Evolutionary conservation across 2,888 invertebrate species (phyloP).

Genomic region (Lycocerus yunnanus): DNA sequence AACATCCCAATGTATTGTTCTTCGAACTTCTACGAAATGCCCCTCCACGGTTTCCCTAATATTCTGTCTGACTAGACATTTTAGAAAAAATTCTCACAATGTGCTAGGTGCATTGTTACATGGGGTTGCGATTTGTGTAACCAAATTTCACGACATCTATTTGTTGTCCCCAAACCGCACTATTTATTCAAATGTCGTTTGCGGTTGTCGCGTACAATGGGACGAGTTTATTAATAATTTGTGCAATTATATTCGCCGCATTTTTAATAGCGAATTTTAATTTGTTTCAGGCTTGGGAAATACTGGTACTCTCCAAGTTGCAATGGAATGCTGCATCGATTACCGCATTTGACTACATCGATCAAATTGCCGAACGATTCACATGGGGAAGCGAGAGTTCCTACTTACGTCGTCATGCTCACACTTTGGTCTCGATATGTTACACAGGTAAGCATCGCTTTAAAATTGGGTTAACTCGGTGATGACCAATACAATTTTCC

Average conservation of each 20-base stretch:
- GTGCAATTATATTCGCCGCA: background rate
- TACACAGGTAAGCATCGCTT: constrained; percentile 69
- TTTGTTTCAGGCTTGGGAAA: constrained; percentile 75
- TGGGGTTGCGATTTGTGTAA: constrained; percentile 26
- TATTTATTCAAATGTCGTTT: constrained; percentile 15
- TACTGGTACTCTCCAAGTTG: constrained; percentile 73
- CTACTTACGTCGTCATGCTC: constrained; percentile 72
- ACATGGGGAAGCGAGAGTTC: constrained; percentile 65
- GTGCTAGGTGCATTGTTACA: constrained; percentile 14
- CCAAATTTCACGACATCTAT: constrained; percentile 19
- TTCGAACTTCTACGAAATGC: constrained; percentile 19
- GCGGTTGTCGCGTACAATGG: constrained; percentile 16
- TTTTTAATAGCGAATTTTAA: constrained; percentile 24
- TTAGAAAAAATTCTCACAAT: constrained; percentile 29
- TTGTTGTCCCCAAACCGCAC: constrained; percentile 31
- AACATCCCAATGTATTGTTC: constrained; percentile 22
- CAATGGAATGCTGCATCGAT: constrained; percentile 81
- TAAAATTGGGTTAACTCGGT: background rate
- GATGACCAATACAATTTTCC: constrained; percentile 17
- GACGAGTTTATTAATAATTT: background rate
- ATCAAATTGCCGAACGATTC: constrained; percentile 73
- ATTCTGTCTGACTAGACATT: constrained; percentile 21
- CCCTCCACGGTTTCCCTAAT: constrained; percentile 16
- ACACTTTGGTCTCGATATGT: constrained; percentile 77
- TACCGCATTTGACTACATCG: constrained; percentile 82